Conservation (phyloP, 1,140 invertebrate genomes). For the Gonioctena quinquepunctata region DNA sequence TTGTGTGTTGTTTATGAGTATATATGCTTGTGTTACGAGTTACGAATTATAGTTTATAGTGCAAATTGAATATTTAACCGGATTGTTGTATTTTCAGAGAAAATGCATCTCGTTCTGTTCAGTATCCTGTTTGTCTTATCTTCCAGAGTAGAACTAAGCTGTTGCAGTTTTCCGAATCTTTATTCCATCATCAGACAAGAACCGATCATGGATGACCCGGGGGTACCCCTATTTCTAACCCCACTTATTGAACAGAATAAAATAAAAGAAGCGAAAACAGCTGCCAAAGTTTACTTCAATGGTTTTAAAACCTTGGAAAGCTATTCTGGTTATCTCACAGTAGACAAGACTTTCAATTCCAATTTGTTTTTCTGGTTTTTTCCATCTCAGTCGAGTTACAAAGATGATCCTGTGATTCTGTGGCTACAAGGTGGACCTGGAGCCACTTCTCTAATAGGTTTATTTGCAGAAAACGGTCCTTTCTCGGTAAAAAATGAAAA, state of each 20-base stretch:
- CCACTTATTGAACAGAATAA: conserved; percentile 60
- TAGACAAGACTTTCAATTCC: conserved; percentile 67
- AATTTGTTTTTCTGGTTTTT: conserved; percentile 84
- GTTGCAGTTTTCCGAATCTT: conserved; percentile 35
- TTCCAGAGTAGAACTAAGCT: too few species aligned
- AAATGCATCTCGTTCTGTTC: too few species aligned
- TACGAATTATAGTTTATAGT: too few species aligned
- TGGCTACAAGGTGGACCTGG: conserved; percentile 82
- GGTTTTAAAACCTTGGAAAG: conserved; percentile 45
- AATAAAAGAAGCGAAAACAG: conserved; percentile 52
- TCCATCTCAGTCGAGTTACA: conserved; percentile 60
- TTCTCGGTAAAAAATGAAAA: conserved; percentile 58
- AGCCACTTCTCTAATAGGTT: conserved; percentile 69
- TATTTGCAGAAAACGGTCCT: conserved; percentile 74
- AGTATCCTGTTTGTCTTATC: too few species aligned
- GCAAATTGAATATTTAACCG: too few species aligned
- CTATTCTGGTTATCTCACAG: conserved; percentile 70
- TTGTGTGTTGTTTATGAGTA: too few species aligned
- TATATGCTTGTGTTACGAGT: too few species aligned
- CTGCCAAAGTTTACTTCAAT: conserved; percentile 34
- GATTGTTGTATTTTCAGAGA: too few species aligned
- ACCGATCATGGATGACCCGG: conserved; percentile 52
- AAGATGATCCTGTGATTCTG: conserved; percentile 66
- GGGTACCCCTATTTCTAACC: conserved; percentile 60
- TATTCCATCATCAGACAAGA: conserved; percentile 40